Percentiles rank a stretch among this genome's conserved stretches.
phyloP scores from a whole-genome alignment of 1,140 invertebrate genomes.

The Eciton burchellii region DNA sequence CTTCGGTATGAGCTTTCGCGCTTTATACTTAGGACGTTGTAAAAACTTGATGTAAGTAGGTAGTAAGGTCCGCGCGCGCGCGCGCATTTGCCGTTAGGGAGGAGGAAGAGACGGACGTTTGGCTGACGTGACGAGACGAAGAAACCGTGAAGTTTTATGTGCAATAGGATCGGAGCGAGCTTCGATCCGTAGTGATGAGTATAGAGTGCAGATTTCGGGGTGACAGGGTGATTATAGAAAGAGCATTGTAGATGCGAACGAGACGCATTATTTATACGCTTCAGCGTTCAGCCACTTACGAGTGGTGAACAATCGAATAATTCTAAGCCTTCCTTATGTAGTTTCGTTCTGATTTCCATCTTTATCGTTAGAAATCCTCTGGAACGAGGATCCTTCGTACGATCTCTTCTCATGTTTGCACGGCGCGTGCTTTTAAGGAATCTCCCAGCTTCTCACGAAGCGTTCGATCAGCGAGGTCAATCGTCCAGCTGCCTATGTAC shows the following conservation, averaged over 20 bases:
- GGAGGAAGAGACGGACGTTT: conserved; percentile 49
- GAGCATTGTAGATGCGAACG: conserved; percentile 50
- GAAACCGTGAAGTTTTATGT: not conserved
- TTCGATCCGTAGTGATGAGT: conserved; percentile 16
- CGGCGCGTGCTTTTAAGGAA: not conserved
- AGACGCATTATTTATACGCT: conserved; percentile 70
- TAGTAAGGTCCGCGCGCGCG: conserved; percentile 23
- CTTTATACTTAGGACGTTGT: conserved; percentile 44
- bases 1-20: conserved; percentile 50
- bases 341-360: conserved; percentile 25
- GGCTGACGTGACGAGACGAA: not conserved
- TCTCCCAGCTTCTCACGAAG: conserved; percentile 18
- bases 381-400: conserved; percentile 11
- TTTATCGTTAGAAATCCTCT: not conserved
- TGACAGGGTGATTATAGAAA: conserved; percentile 63
- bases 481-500: conserved; percentile 20
- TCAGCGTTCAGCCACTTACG: conserved; percentile 48
- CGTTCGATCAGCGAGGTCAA: conserved; percentile 19
- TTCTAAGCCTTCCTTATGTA: conserved; percentile 22
- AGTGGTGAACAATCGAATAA: conserved; percentile 54
- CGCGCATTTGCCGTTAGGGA: conserved; percentile 8
- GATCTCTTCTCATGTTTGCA: conserved; percentile 37
- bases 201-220: conserved; percentile 55
- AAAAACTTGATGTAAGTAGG: conserved; percentile 56
- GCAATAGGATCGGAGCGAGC: conserved; percentile 25